Evolutionary conservation across 2,797 vertebrate species (phyloP).

Genomic region (Cirrhinus molitorella): DNA sequence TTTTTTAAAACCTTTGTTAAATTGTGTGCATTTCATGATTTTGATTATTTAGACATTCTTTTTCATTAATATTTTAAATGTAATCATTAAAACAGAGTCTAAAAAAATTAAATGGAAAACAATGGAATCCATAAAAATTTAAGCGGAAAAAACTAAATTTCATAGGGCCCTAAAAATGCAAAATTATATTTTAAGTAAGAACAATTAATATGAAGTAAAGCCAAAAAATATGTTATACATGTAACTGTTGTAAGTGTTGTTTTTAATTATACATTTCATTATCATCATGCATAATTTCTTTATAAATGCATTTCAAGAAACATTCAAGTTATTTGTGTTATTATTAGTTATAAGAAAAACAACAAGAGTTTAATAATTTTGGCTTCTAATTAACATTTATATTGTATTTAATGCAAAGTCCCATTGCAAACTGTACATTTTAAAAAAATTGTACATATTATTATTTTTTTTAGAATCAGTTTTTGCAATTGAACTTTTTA

Average conservation of each 20-base stretch:
- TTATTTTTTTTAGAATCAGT: not conserved
- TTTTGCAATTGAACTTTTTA: too few species aligned
- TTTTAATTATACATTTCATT: not conserved
- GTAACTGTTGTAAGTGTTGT: too few species aligned
- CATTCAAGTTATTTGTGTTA: not conserved
- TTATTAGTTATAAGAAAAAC: not conserved
- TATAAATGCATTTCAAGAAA: not conserved
- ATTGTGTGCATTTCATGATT: too few species aligned
- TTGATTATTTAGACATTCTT: too few species aligned
- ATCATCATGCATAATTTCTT: not conserved
- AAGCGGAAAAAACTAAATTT: too few species aligned
- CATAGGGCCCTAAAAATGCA: not conserved
- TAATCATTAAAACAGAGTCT: too few species aligned
- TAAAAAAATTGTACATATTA: not conserved
- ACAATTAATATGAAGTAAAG: not conserved
- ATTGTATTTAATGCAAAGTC: not conserved
- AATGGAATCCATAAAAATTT: too few species aligned
- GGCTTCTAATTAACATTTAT: not conserved
- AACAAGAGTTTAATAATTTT: not conserved
- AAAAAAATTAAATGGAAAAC: too few species aligned
- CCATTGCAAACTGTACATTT: not conserved
- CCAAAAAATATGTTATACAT: not conserved
- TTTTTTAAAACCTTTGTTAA: too few species aligned
- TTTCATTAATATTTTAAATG: too few species aligned
- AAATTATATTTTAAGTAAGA: not conserved